These are phyloP conservation scores for Polypterus bichir DNA, from an alignment of 2,113 vertebrate genomes.

Conservation along the genomic window DNA sequence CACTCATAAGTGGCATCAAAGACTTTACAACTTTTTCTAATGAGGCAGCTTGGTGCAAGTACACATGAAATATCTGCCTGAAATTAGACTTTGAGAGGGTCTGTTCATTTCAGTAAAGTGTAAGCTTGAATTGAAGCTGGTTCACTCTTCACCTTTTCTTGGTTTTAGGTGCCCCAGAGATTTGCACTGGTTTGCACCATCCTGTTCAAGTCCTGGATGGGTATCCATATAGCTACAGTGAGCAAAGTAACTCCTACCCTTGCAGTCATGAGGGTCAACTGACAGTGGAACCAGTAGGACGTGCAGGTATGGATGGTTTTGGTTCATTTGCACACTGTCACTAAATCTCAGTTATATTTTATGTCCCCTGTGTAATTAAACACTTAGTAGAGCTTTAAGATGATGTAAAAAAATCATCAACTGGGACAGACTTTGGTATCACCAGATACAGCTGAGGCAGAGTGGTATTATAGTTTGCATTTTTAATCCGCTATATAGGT, in stretches of 20 bases:
- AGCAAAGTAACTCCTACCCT: constrained; percentile 36
- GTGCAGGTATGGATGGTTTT: constrained; percentile 39
- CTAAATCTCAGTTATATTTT: neutral
- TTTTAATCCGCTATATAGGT: too few relatives aligned
- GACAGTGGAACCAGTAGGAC: constrained; percentile 28
- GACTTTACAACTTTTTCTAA: neutral
- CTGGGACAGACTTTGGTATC: neutral
- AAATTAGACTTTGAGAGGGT: neutral
- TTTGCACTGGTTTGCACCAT: constrained; percentile 39
- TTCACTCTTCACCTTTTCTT: constrained; percentile 1
- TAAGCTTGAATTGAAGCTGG: neutral
- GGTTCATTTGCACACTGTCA: constrained; percentile 23
- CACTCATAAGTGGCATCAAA: too few relatives aligned
- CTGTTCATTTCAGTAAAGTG: neutral
- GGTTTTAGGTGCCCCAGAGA: constrained; percentile 36
- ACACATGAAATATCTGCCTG: neutral
- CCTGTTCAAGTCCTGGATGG: constrained; percentile 42
- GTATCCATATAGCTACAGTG: constrained; percentile 36
- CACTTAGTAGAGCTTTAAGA: neutral
- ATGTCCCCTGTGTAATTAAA: neutral
- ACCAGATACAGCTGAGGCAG: too few relatives aligned
- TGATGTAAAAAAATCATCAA: neutral
- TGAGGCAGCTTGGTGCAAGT: neutral
- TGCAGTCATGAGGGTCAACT: constrained; percentile 41
- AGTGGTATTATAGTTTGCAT: too few relatives aligned